Conservation (phyloP, 2,113 vertebrate species). For the Cyprinodon brontotheroides region DNA sequence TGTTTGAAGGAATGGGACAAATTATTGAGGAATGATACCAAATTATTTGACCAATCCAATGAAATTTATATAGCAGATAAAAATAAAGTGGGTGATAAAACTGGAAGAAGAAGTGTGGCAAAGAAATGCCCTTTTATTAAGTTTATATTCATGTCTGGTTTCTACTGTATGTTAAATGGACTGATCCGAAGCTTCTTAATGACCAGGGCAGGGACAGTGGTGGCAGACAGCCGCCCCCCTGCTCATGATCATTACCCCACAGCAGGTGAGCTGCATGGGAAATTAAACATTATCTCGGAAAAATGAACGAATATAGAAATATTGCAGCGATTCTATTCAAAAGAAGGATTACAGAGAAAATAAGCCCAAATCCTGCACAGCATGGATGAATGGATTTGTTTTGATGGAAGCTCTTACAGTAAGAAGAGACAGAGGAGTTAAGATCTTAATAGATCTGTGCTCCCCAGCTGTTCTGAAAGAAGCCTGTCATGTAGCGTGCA, state of each 20-base stretch:
- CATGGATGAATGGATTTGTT: slow-evolving; percentile 28
- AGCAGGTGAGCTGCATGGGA: slow-evolving; percentile 36
- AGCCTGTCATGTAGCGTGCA: slow-evolving; percentile 62
- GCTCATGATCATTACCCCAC: slow-evolving; percentile 37
- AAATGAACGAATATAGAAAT: slow-evolving; percentile 33
- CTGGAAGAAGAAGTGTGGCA: background rate
- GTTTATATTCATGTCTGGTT: background rate
- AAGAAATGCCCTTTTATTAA: background rate
- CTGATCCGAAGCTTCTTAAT: slow-evolving; percentile 48
- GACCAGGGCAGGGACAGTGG: slow-evolving; percentile 21
- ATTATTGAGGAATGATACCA: no score
- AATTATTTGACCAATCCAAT: no score
- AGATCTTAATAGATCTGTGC: slow-evolving; percentile 55
- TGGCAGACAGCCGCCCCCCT: slow-evolving; percentile 18
- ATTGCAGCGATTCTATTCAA: slow-evolving; percentile 29
- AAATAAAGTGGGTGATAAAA: background rate
- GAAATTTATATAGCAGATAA: no score
- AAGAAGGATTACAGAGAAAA: background rate
- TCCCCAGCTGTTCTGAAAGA: slow-evolving; percentile 43
- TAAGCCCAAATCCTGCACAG: slow-evolving; percentile 34
- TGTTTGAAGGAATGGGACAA: no score
- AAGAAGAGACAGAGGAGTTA: slow-evolving; percentile 32
- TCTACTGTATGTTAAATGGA: slow-evolving; percentile 12
- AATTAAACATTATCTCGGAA: slow-evolving; percentile 27
- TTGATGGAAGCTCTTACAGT: slow-evolving; percentile 31